A percentile compares a stretch with the other conserved stretches of the same genome.
These are phyloP conservation scores for Caenorhabditis drosophilae DNA, from an alignment of 2,888 invertebrate species.

Conservation along the genomic window DNA sequence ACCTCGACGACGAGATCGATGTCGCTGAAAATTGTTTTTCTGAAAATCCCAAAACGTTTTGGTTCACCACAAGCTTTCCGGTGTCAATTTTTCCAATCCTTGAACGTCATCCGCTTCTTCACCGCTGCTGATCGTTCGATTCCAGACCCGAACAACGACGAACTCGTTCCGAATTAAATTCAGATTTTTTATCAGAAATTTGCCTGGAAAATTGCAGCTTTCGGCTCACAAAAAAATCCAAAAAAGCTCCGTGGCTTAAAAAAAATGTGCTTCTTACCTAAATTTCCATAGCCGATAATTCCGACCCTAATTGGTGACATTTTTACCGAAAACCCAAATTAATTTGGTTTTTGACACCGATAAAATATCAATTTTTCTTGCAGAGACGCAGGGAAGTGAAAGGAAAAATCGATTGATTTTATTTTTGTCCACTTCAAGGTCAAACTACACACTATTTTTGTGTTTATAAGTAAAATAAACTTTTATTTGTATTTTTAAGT, in stretches of 20 bases:
- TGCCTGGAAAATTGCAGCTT: slow-evolving; percentile 46
- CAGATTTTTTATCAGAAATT: slow-evolving; percentile 62
- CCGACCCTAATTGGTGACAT: slow-evolving; percentile 47
- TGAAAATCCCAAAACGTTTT: too few relatives aligned
- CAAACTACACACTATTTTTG: too few relatives aligned
- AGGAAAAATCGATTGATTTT: too few relatives aligned
- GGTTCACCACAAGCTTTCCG: slow-evolving; percentile 41
- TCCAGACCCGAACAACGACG: slow-evolving; percentile 59
- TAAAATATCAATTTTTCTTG: too few relatives aligned
- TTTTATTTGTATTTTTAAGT: too few relatives aligned
- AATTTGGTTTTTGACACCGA: too few relatives aligned
- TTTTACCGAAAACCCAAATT: too few relatives aligned
- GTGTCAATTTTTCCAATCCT: slow-evolving; percentile 45
- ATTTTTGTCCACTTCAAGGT: too few relatives aligned
- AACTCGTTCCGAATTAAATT: slow-evolving; percentile 45
- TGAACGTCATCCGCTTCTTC: slow-evolving; percentile 46
- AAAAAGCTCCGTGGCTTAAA: too few relatives aligned
- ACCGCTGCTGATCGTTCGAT: slow-evolving; percentile 45
- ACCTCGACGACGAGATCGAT: slow-evolving; percentile 72
- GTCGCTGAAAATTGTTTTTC: too few relatives aligned
- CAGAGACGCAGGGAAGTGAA: too few relatives aligned
- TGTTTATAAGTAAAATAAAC: too few relatives aligned
- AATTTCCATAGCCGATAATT: slow-evolving; percentile 65
- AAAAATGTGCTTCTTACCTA: slow-evolving; percentile 45
- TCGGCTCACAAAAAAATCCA: background rate